These are phyloP conservation scores for Lasioglossum lativentre DNA, from an alignment of 2,888 invertebrate genomes.

Conservation along the genomic window DNA sequence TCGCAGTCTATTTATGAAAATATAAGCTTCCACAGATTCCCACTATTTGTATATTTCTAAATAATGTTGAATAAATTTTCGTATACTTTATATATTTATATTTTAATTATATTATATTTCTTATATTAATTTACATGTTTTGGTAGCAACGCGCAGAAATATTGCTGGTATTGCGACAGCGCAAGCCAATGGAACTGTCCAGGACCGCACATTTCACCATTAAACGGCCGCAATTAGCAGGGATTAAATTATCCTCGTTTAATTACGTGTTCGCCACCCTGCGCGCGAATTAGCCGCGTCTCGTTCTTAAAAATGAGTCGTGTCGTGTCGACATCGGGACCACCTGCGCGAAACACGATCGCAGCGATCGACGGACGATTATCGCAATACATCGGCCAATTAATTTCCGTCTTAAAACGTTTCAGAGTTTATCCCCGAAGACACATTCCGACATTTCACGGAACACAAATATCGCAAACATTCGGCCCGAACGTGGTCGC, in stretches of 20 bases:
- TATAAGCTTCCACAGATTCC: background rate
- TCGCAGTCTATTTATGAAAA: background rate
- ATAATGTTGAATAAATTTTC: too few relatives aligned
- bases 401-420: slow-evolving; percentile 14
- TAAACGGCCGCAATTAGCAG: background rate
- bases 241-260: slow-evolving; percentile 34
- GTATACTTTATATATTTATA: too few relatives aligned
- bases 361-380: slow-evolving; percentile 6
- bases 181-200: background rate
- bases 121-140: background rate
- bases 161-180: background rate
- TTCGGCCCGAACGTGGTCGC: background rate
- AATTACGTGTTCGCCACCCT: slow-evolving; percentile 40
- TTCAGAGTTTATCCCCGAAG: background rate
- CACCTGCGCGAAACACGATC: slow-evolving; percentile 30
- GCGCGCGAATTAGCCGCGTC: slow-evolving; percentile 20
- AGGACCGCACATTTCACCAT: background rate
- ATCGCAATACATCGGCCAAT: slow-evolving; percentile 17
- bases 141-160: background rate
- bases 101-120: too few relatives aligned
- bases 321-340: slow-evolving; percentile 1
- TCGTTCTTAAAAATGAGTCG: slow-evolving; percentile 20
- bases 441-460: background rate
- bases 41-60: background rate
- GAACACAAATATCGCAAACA: background rate